Base-by-base conservation (phyloP, 2,113 vertebrate genomes). In the Anser cygnoides region DNA sequence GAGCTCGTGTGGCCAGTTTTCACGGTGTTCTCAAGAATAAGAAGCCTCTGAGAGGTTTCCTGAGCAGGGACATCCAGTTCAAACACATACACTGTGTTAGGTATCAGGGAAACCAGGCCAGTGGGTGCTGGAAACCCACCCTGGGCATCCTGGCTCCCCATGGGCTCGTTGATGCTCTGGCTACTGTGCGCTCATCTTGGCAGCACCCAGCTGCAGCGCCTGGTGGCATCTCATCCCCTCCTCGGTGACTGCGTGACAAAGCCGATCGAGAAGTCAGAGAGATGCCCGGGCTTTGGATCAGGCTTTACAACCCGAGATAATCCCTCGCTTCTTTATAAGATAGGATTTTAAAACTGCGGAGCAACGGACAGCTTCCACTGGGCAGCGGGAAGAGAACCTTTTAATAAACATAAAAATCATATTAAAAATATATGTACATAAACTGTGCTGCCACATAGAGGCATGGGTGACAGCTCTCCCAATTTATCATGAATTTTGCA, bases 361-460 rank as follows among this genome's bases (percentile, higher is more conserved):
- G 79, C 71, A 57, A 13, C 85, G 67, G 73, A 81, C 91, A 90
- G 57, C 82, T 84, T 92, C 23, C 16, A 26, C 43, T 82, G 75
- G 83, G 59, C 71, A 79, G 33, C 52, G 29, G 49, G 67, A 90
- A 84, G 79, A 87, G 57, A 82, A 37, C 10, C 6, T 37, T 78
- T 88, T 75, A 82, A 88, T 88, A 86, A 90, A 68, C 35, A n/a
- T 87, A 79, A 87, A 94, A 94, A 88, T 90, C 67, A 41, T 70
- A 16, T 96, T 87, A 78, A 71, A 76, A 71, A 82, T 74, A 39
- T 28, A 58, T 52, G 37, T 29, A 49, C 41, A 31, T 87, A 84
- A 93, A 87, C 57, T 46, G 33, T 75, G 44, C 75, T 84, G 77
- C 84, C 81, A 75, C 43, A 41, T 5, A 37, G 81, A n/a, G n/a